phyloP scores from a whole-genome alignment of 2,888 invertebrate species.

The Drosophila vallismaia region DNA sequence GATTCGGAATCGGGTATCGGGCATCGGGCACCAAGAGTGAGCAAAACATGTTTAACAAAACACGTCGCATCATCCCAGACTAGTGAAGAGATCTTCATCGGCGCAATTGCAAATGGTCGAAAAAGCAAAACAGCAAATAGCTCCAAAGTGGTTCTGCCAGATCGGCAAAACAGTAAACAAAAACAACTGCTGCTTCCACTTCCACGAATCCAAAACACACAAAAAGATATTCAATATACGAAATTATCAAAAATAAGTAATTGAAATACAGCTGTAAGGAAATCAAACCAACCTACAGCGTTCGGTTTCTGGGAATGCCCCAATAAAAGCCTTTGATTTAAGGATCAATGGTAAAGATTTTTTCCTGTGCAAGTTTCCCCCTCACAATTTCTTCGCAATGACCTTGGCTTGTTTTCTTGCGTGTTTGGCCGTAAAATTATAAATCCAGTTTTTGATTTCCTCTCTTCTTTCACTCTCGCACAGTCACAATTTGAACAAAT shows the following conservation, averaged over 20 bases:
- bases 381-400: conserved; percentile 75
- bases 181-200: conserved; percentile 29
- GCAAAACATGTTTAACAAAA: conserved; percentile 69
- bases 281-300: background rate
- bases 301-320: background rate
- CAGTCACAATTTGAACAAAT: conserved; percentile 69
- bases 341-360: background rate
- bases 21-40: conserved; percentile 15
- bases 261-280: background rate
- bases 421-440: conserved; percentile 71
- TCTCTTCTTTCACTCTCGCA: conserved; percentile 74
- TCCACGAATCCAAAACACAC: conserved; percentile 39
- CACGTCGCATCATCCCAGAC: conserved; percentile 64
- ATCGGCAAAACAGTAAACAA: conserved; percentile 29
- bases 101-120: conserved; percentile 47
- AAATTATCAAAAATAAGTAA: background rate
- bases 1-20: conserved; percentile 25
- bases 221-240: background rate
- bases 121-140: conserved; percentile 32
- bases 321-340: background rate
- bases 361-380: conserved; percentile 41
- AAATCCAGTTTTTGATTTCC: conserved; percentile 74
- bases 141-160: conserved; percentile 71
- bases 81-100: conserved; percentile 57
- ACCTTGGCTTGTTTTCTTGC: conserved; percentile 80